Conservation (phyloP, 2,797 vertebrate genomes). For the Gymnodraco acuticeps region DNA sequence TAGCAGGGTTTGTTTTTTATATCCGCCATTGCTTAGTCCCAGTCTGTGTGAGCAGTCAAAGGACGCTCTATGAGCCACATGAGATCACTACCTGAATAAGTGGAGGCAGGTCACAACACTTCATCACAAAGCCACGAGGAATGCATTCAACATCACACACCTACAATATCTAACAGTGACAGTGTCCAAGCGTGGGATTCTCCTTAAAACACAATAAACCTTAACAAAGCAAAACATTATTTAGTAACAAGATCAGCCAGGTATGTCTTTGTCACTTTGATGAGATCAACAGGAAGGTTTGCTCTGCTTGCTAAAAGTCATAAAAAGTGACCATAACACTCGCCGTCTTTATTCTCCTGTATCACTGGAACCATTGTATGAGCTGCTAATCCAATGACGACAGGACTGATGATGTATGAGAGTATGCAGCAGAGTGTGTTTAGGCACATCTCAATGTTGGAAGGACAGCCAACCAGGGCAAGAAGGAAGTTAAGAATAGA, state of each 20-base stretch:
- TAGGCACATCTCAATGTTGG: slow-evolving; percentile 34
- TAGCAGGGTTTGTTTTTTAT: neutral
- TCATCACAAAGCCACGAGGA: slow-evolving; percentile 56
- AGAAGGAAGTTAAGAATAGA: slow-evolving; percentile 48
- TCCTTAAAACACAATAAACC: slow-evolving; percentile 35
- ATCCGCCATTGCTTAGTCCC: slow-evolving; percentile 5
- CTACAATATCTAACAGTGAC: slow-evolving; percentile 40
- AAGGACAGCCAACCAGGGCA: slow-evolving; percentile 60
- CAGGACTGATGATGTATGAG: slow-evolving; percentile 44
- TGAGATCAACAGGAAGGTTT: slow-evolving; percentile 56
- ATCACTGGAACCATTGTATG: slow-evolving; percentile 73
- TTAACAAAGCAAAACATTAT: slow-evolving; percentile 53
- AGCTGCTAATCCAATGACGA: slow-evolving; percentile 41
- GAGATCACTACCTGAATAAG: slow-evolving; percentile 34
- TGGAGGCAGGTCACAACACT: slow-evolving; percentile 54
- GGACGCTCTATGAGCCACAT: slow-evolving; percentile 14
- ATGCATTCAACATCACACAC: slow-evolving; percentile 47
- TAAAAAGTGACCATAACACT: slow-evolving; percentile 62
- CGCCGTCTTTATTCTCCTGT: slow-evolving; percentile 18
- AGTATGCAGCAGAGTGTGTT: slow-evolving; percentile 28
- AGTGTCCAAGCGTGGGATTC: slow-evolving; percentile 31
- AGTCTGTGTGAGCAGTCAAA: slow-evolving; percentile 20
- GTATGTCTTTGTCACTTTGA: slow-evolving; percentile 51
- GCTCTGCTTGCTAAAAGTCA: slow-evolving; percentile 50
- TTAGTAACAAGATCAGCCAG: slow-evolving; percentile 51